Evolutionary conservation across 2,797 vertebrate genomes (phyloP).

Genomic region (Decapterus maruadsi): DNA sequence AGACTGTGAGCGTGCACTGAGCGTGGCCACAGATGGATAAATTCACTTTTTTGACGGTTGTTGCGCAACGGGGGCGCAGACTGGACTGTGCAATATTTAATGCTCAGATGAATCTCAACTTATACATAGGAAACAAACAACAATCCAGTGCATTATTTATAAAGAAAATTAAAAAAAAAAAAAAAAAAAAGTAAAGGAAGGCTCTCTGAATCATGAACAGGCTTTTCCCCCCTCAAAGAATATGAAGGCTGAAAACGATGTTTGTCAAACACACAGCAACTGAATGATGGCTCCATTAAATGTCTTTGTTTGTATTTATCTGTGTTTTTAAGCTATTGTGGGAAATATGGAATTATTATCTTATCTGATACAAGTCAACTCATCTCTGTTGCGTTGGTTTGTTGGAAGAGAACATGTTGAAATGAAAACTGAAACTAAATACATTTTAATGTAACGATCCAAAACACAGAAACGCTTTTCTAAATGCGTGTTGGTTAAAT

Average conservation of each 20-base stretch:
- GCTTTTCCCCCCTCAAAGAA: background rate
- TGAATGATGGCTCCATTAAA: background rate
- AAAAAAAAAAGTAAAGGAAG: background rate
- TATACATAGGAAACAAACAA: background rate
- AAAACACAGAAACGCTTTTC: background rate
- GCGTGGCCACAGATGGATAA: slow-evolving; percentile 45
- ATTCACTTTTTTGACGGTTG: slow-evolving; percentile 36
- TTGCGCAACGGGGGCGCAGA: slow-evolving; percentile 41
- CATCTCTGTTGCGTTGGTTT: background rate
- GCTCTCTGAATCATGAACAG: background rate
- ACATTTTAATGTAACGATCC: background rate
- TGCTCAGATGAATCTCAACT: background rate
- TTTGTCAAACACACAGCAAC: background rate
- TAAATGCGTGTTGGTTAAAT: background rate
- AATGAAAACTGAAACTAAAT: background rate
- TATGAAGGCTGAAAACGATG: too few species aligned
- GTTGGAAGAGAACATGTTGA: background rate
- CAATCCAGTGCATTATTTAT: background rate
- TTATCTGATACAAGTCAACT: background rate
- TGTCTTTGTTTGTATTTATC: background rate
- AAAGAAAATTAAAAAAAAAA: too few species aligned
- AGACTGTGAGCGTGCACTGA: slow-evolving; percentile 55
- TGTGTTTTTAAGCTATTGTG: background rate
- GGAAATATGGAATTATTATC: background rate
- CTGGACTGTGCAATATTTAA: background rate